Conservation (phyloP, 2,797 vertebrate genomes). For the Eleutherodactylus coqui region DNA sequence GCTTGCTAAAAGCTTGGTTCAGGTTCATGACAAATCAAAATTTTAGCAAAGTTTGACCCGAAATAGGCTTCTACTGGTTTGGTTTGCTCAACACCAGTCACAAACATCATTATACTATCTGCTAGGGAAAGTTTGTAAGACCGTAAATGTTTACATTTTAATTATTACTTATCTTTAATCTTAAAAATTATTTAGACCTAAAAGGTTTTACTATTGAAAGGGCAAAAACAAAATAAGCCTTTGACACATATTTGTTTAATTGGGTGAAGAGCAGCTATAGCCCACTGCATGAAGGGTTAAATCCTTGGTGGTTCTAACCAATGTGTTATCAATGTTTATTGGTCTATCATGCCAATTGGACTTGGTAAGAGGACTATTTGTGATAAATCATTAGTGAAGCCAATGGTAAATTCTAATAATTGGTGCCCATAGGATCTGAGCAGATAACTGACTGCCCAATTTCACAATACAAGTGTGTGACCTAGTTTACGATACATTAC, state of each 20-base stretch:
- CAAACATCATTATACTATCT: no score
- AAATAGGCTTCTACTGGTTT: no score
- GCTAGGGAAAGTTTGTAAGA: no score
- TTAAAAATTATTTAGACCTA: neutral
- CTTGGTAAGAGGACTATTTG: neutral
- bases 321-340: neutral
- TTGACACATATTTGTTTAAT: neutral
- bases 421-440: constrained; percentile 5
- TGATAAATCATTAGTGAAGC: constrained; percentile 9
- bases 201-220: neutral
- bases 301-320: neutral
- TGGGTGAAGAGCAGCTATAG: neutral
- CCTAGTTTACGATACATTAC: neutral
- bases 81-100: no score
- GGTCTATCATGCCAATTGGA: neutral
- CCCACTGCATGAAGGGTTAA: neutral
- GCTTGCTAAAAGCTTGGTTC: no score
- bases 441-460: neutral
- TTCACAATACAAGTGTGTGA: neutral
- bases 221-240: neutral
- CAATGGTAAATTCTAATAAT: constrained; percentile 1
- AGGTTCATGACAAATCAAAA: no score
- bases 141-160: no score
- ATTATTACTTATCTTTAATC: no score
- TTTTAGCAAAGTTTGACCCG: no score